phyloP scores from a whole-genome alignment of 2,113 vertebrate species.

The Irena cyanogastra region DNA sequence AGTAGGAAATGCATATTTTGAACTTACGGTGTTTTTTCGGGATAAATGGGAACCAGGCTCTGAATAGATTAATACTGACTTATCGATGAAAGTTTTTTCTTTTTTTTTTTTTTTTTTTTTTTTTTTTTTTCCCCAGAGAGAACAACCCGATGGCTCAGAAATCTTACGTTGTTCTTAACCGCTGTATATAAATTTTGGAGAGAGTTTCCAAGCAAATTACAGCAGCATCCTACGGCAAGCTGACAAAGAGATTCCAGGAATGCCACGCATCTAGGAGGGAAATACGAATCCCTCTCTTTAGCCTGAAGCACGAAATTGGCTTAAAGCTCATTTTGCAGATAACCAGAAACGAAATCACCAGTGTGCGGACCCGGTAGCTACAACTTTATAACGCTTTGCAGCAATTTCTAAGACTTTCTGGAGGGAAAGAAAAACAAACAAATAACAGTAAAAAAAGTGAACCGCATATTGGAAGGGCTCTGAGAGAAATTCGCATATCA shows the following conservation, averaged over 20 bases:
- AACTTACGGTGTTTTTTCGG: not conserved
- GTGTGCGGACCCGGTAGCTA: not conserved
- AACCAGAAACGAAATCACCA: constrained; percentile 27
- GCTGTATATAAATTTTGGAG: not conserved
- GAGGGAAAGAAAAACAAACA: not conserved
- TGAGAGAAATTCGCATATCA: not conserved
- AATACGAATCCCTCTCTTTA: constrained; percentile 26
- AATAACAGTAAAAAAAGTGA: not conserved
- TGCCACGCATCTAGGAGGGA: constrained; percentile 24
- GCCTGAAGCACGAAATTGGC: constrained; percentile 45
- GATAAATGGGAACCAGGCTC: not conserved
- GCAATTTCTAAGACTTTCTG: not conserved
- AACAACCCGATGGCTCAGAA: not conserved
- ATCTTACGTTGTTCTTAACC: not conserved
- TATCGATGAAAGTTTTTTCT: not conserved
- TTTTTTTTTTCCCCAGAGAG: not conserved
- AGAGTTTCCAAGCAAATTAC: not conserved
- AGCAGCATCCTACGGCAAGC: not conserved
- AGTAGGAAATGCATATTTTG: not conserved
- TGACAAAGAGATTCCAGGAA: constrained; percentile 26
- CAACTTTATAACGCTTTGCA: not conserved
- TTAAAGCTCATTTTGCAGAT: constrained; percentile 47
- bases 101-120: not conserved
- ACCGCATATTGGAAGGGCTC: not conserved
- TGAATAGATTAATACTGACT: not conserved